Conservation (phyloP, 2,797 vertebrate species). For the Tragelaphus eurycerus region DNA sequence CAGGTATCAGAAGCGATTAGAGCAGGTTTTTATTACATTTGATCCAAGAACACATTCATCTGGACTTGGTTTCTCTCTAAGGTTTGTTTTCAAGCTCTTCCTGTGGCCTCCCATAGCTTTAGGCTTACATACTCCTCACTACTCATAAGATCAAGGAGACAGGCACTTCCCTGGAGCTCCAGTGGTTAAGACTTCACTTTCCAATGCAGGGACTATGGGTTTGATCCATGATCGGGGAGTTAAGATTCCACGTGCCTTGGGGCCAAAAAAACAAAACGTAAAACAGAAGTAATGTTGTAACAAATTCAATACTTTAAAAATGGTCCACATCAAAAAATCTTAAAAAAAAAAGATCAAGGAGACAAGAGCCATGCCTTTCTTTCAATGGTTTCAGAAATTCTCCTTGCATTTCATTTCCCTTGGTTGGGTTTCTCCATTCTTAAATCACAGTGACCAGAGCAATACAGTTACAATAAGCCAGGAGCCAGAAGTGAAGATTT, state of each 20-base stretch:
- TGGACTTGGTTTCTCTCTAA: not conserved
- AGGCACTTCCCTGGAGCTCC: not conserved
- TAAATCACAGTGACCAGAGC: not conserved
- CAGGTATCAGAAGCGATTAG: not conserved
- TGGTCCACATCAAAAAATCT: not conserved
- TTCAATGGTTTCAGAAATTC: not conserved
- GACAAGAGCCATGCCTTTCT: not conserved
- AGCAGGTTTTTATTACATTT: not conserved
- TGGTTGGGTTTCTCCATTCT: not conserved
- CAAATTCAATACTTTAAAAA: not conserved
- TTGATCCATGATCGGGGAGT: not conserved
- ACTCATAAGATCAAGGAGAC: not conserved
- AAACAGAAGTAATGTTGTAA: not conserved
- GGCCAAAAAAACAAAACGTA: not conserved
- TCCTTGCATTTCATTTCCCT: not conserved
- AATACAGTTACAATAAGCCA: not conserved
- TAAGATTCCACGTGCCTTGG: not conserved
- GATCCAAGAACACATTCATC: not conserved
- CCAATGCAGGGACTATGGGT: not conserved
- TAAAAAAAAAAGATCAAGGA: not conserved
- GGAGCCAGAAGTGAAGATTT: not conserved
- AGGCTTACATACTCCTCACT: not conserved
- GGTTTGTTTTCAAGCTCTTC: not conserved
- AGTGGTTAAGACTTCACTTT: not conserved
- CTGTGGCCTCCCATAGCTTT: not conserved